Percentiles rank a stretch among this genome's conserved stretches.
phyloP scores from a whole-genome alignment of 2,888 invertebrate species.

The Neoitamus cyanurus region DNA sequence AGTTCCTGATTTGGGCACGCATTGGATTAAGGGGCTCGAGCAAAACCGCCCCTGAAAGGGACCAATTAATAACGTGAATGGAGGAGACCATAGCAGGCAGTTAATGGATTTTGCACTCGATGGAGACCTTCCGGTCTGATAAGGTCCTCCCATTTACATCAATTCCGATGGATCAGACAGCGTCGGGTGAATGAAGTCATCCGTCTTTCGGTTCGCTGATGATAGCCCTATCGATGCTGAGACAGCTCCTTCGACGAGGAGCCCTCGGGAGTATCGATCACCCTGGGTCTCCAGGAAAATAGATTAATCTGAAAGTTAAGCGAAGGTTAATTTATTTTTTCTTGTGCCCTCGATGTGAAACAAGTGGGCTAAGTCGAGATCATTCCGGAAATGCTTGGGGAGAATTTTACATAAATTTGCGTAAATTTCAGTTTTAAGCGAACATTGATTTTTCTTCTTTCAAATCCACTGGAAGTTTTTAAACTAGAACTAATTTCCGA shows the following conservation, averaged over 20 bases:
- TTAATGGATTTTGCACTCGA: background rate
- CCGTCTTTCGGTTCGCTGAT: background rate
- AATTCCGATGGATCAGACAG: background rate
- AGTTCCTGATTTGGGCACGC: background rate
- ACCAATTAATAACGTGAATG: conserved; percentile 19
- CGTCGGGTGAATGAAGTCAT: conserved; percentile 20
- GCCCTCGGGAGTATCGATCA: background rate
- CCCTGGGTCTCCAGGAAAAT: background rate
- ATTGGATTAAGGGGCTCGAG: background rate
- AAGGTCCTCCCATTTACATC: conserved; percentile 25
- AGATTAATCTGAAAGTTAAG: background rate
- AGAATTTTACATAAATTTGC: background rate
- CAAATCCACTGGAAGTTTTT: background rate
- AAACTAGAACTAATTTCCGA: background rate
- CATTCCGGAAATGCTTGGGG: background rate
- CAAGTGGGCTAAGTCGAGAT: background rate
- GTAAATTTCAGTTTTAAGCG: background rate
- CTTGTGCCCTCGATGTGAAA: background rate
- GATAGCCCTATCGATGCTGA: background rate
- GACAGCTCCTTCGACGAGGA: background rate
- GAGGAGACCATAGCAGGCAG: background rate
- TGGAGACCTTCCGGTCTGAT: conserved; percentile 6
- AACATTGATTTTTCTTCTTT: background rate
- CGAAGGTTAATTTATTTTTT: background rate
- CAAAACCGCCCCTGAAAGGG: background rate